Conservation (phyloP, 2,888 invertebrate species). For the Megamerina dolium region DNA sequence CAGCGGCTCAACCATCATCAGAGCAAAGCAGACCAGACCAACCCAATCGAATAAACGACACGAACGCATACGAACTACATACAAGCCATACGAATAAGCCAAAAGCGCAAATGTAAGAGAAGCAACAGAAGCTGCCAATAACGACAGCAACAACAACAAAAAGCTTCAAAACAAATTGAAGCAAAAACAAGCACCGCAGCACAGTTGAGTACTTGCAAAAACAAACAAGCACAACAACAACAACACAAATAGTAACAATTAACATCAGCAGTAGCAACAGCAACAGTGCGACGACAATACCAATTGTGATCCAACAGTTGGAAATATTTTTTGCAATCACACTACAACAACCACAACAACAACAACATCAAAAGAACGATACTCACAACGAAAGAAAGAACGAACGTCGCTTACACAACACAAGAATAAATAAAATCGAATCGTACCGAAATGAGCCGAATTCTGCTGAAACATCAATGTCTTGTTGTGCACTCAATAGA, state of each 20-base stretch:
- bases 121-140: slow-evolving; percentile 7
- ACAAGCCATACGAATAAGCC: slow-evolving; percentile 20
- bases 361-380: not conserved
- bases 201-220: not conserved
- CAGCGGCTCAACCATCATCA: slow-evolving; percentile 11
- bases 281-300: not conserved
- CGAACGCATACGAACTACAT: slow-evolving; percentile 18
- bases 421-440: too few species aligned
- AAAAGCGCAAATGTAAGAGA: too few species aligned
- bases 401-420: too few species aligned
- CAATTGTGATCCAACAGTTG: not conserved
- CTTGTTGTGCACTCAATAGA: too few species aligned
- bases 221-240: slow-evolving; percentile 1
- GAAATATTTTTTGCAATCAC: not conserved
- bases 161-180: slow-evolving; percentile 7
- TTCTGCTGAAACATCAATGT: too few species aligned
- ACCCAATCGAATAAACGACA: too few species aligned
- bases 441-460: too few species aligned
- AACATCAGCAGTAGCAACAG: slow-evolving; percentile 4
- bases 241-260: not conserved
- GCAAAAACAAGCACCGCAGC: slow-evolving; percentile 17
- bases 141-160: slow-evolving; percentile 4
- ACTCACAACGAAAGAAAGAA: not conserved
- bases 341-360: slow-evolving; percentile 3
- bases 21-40: slow-evolving; percentile 5